These are phyloP conservation scores for Halcyon smyrnensis DNA, from an alignment of 2,797 vertebrate species.

Conservation along the genomic window DNA sequence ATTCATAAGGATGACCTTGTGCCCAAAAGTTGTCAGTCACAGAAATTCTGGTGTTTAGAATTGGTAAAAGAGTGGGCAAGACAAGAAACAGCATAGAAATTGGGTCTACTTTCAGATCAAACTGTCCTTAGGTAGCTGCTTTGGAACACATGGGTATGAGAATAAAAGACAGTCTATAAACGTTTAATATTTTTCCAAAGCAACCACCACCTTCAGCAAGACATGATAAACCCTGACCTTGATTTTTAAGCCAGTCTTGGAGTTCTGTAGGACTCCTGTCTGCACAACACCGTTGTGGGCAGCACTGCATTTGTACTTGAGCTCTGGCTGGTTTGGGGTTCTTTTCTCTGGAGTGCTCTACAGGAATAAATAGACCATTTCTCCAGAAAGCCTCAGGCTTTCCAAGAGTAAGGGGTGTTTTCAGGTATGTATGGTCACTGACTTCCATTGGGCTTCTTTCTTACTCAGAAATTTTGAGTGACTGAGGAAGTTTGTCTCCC, in stretches of 20 bases:
- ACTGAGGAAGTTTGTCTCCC: background rate
- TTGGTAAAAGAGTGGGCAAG: background rate
- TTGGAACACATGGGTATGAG: background rate
- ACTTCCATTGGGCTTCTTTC: background rate
- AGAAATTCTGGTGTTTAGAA: background rate
- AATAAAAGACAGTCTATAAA: background rate
- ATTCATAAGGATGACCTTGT: background rate
- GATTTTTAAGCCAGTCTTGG: background rate
- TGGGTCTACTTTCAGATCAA: background rate
- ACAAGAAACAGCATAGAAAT: background rate
- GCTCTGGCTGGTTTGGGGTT: background rate
- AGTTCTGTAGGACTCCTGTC: background rate
- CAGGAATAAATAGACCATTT: background rate
- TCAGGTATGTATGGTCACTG: background rate
- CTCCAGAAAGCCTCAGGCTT: background rate
- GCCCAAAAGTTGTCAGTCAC: background rate
- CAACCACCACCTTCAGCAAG: background rate
- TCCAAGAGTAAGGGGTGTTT: background rate
- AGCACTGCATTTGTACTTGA: background rate
- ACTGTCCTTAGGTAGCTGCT: background rate
- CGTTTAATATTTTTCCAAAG: background rate
- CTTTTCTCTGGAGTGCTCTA: background rate
- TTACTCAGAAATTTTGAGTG: background rate
- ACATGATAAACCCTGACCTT: background rate
- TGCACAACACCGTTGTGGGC: background rate